phyloP scores from a whole-genome alignment of 2,888 invertebrate species.

The Euplexia lucipara region DNA sequence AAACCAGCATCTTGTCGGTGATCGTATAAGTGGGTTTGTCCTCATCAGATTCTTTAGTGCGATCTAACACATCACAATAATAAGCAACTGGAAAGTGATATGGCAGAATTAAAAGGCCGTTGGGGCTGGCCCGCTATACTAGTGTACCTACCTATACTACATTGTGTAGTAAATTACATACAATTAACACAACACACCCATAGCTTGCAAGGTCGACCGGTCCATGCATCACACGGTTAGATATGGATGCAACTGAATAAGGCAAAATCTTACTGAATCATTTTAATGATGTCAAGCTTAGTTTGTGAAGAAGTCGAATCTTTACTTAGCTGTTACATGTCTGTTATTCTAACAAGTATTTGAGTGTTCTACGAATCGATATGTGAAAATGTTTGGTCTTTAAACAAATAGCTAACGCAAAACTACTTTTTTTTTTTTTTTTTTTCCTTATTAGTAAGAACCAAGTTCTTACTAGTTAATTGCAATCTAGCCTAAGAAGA shows the following conservation, averaged over 20 bases:
- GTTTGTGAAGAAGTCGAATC: slow-evolving; percentile 3
- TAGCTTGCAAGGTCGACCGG: slow-evolving; percentile 69
- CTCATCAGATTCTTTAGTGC: slow-evolving; percentile 3
- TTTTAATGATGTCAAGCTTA: slow-evolving; percentile 18
- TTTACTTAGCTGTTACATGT: neutral
- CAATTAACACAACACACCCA: slow-evolving; percentile 69
- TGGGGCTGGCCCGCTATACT: slow-evolving; percentile 37
- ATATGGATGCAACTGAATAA: slow-evolving; percentile 50
- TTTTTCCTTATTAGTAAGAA: no score
- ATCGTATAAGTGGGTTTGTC: neutral
- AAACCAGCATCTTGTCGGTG: neutral
- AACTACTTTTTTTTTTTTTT: no score
- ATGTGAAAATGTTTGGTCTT: neutral
- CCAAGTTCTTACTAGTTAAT: no score
- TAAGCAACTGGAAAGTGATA: slow-evolving; percentile 55
- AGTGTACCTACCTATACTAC: no score
- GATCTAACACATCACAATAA: slow-evolving; percentile 2
- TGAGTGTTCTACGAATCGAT: neutral
- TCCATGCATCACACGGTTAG: slow-evolving; percentile 64
- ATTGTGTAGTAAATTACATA: slow-evolving; percentile 62
- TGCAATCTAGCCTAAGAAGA: no score
- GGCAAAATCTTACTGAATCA: slow-evolving; percentile 42
- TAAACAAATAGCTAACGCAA: neutral
- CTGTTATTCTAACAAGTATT: neutral
- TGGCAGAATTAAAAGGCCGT: slow-evolving; percentile 50